Conservation (phyloP, 2,113 vertebrate species). For the Zosterops borbonicus region DNA sequence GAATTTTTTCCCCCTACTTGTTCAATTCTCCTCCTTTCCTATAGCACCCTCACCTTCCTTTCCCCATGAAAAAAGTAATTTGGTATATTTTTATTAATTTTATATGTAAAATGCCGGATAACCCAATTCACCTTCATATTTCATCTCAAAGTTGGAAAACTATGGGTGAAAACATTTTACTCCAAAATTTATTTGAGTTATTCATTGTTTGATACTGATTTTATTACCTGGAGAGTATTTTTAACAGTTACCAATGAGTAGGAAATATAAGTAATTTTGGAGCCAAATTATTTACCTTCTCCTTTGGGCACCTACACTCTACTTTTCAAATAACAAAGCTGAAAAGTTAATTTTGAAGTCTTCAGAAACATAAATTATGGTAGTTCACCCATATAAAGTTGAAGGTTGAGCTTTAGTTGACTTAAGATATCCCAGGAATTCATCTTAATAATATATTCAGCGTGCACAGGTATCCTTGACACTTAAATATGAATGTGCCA, state of each 20-base stretch:
- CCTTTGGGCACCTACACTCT: neutral
- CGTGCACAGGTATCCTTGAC: fast-evolving
- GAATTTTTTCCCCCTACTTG: neutral
- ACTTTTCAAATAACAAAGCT: neutral
- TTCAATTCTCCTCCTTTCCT: neutral
- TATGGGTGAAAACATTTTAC: neutral
- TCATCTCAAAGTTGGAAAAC: neutral
- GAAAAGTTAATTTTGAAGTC: neutral
- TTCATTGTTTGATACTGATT: neutral
- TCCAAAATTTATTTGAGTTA: neutral
- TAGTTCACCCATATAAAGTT: neutral
- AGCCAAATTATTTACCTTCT: neutral
- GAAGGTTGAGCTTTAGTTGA: neutral
- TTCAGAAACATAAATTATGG: neutral
- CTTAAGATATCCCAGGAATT: neutral
- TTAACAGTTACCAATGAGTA: neutral
- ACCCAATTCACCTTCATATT: neutral
- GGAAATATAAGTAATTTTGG: neutral
- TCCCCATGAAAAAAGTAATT: neutral
- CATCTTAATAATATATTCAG: neutral
- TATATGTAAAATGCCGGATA: neutral
- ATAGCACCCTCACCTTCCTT: fast-evolving
- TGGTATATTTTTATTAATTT: neutral
- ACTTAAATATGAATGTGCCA: neutral
- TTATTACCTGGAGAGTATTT: neutral